Base-by-base conservation (phyloP, 2,797 vertebrate genomes). In the Spheniscus humboldti region DNA sequence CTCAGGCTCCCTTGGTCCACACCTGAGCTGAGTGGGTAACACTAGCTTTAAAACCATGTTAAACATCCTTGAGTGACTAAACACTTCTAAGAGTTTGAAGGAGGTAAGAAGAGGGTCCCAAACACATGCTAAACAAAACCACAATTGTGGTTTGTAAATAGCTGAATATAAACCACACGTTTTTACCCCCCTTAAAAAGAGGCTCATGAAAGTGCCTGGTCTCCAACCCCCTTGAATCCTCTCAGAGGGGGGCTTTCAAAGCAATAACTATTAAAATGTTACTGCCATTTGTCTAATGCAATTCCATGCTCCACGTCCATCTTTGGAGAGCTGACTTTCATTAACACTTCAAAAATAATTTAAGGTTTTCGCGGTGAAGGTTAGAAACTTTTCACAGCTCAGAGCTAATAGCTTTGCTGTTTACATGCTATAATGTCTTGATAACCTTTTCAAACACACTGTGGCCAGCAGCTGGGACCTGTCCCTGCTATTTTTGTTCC, bases 301-400 rank as follows among this genome's bases (percentile, higher is more conserved):
- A 97, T 97, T 95, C 97, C 94, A 92, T 96, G 96, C 96, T 97
- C 91, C 92, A 94, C 97, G 98, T 98, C 97, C 97, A 98, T 98
- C 95, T 98, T 97, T 97, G 94, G 96, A 92, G 93, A 97, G 96
- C 97, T 92, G 97, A 96, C 97, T 98, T 98, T 97, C 98, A 98
- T 98, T 98, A 98, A 98, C 98, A 98, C 97, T 98, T 98, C 98
- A 98, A 98, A 98, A 98, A 98, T 98, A 98, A 98, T 96, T 97
- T 97, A 98, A 97, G 97, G 96, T 97, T 98, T 98, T 98, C 24
- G 71, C 94, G 85, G 98, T 98, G 98, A 98, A 98, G 98, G 98
- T 98, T 98, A 97, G 98, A 98, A 97, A 97, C 97, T 97, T 98
- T 97, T 97, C 97, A 97, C 96, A 96, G 97, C 98, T 98, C 97